Percentiles rank a stretch among this genome's conserved stretches.
phyloP scores from a whole-genome alignment of 2,888 invertebrate species.

The Microplitis deprimator region DNA sequence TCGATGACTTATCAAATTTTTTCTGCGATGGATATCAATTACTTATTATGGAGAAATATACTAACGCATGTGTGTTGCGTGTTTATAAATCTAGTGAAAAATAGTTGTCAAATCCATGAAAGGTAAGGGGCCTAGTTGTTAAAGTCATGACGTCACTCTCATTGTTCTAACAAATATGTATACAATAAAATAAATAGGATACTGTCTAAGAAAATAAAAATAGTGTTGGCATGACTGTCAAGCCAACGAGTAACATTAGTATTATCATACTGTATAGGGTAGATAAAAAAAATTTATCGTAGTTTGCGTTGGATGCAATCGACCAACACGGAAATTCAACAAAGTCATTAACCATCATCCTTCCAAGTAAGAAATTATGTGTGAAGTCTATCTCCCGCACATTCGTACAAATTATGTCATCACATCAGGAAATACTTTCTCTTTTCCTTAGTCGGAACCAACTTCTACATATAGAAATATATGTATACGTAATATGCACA shows the following conservation, averaged over 20 bases:
- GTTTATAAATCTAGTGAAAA: too few species aligned
- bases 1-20: too few species aligned
- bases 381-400: constrained; percentile 9
- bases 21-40: too few species aligned
- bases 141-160: constrained; percentile 58
- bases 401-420: constrained; percentile 33
- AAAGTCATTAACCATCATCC: neutral
- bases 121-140: constrained; percentile 38
- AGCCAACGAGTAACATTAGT: neutral
- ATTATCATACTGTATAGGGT: neutral
- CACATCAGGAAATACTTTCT: constrained; percentile 31
- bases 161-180: constrained; percentile 24
- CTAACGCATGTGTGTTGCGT: too few species aligned
- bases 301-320: constrained; percentile 36
- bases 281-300: neutral
- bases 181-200: neutral
- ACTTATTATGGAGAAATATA: too few species aligned
- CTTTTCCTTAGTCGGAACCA: constrained; percentile 14
- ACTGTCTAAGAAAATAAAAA: neutral
- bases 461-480: neutral
- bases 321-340: constrained; percentile 37
- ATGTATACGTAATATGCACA: neutral
- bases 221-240: neutral
- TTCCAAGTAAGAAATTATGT: neutral
- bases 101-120: constrained; percentile 54